A percentile compares a stretch with the other conserved stretches of the same genome.
phyloP scores from a whole-genome alignment of 2,113 vertebrate species.

The Callocephalon fimbriatum region DNA sequence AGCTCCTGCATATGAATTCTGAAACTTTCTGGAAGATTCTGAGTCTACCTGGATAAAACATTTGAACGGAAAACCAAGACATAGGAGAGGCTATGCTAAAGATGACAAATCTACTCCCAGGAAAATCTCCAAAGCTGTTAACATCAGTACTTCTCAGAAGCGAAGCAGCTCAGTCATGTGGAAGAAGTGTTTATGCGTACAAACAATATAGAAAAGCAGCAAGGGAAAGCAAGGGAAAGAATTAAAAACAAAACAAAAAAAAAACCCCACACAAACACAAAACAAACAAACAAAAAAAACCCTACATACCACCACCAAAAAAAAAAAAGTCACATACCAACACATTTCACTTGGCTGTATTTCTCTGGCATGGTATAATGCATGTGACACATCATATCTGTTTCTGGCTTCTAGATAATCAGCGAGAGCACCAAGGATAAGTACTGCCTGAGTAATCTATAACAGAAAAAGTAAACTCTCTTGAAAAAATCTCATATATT shows the following conservation, averaged over 20 bases:
- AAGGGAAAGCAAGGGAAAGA: neutral
- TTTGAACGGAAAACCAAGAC: neutral
- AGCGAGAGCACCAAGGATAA: neutral
- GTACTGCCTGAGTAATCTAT: neutral
- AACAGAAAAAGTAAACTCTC: neutral
- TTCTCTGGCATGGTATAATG: neutral
- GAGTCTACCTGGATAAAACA: neutral
- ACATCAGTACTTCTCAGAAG: neutral
- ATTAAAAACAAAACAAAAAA: neutral
- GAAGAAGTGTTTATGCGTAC: neutral
- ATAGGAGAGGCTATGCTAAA: neutral
- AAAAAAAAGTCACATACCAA: neutral
- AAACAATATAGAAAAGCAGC: neutral
- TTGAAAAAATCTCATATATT: neutral
- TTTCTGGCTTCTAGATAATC: neutral
- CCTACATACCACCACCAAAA: neutral
- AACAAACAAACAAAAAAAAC: neutral
- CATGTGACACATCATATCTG: neutral
- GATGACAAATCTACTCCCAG: neutral
- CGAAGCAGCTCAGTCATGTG: neutral
- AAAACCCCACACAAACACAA: neutral
- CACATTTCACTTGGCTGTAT: neutral
- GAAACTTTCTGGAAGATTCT: neutral
- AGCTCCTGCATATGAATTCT: neutral
- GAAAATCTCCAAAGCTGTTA: neutral